These are phyloP conservation scores for Platyrinchus mystaceus DNA, from an alignment of 2,797 vertebrate species.

Conservation along the genomic window DNA sequence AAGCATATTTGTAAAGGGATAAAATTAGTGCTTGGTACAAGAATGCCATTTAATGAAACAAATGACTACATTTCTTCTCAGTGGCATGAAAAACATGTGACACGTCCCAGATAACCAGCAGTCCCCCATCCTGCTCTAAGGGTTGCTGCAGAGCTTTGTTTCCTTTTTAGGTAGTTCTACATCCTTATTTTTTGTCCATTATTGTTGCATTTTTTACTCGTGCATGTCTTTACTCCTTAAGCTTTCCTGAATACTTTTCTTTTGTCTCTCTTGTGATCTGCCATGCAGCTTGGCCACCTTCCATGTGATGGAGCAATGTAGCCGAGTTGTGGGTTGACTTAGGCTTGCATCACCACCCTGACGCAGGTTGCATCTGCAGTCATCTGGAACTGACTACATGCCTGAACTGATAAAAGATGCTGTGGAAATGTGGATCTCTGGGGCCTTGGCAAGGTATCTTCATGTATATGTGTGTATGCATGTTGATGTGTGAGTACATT, in stretches of 20 bases:
- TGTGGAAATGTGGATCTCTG: not conserved
- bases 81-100: not conserved
- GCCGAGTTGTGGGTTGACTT: not conserved
- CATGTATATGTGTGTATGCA: not conserved
- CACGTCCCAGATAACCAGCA: not conserved
- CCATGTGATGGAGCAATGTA: not conserved
- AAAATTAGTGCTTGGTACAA: slow-evolving; percentile 17
- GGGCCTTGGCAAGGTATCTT: not conserved
- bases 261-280: not conserved
- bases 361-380: not conserved
- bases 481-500: not conserved
- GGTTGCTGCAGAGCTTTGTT: not conserved
- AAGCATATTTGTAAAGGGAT: slow-evolving; percentile 40
- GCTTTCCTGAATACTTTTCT: not conserved
- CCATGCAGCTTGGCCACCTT: not conserved
- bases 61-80: not conserved
- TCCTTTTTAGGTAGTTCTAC: not conserved
- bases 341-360: not conserved
- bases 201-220: not conserved
- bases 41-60: slow-evolving; percentile 11
- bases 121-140: not conserved
- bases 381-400: not conserved
- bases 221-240: not conserved
- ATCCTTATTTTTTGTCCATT: not conserved
- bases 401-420: not conserved